Evolutionary conservation across 1,140 invertebrate species (phyloP).

Genomic region (Procambarus clarkii): DNA sequence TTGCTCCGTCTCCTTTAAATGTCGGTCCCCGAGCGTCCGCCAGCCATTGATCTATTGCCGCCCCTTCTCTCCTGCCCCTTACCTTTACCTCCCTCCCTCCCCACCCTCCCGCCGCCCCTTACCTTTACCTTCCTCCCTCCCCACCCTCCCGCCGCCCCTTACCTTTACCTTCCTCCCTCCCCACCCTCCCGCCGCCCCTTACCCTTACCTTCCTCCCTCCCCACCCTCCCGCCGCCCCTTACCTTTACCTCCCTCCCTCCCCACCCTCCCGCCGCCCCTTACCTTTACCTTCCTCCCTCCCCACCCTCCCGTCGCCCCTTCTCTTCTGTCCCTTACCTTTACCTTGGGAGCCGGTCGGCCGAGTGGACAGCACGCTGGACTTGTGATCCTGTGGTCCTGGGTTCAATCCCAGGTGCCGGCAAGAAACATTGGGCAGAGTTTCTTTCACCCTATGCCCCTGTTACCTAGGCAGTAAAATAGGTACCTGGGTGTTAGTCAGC

Average conservation of each 20-base stretch:
- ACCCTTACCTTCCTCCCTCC: neutral
- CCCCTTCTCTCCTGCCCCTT: neutral
- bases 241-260: neutral
- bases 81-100: neutral
- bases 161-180: neutral
- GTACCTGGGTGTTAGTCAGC: too few relatives aligned
- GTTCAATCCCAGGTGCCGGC: neutral
- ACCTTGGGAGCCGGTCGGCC: too few relatives aligned
- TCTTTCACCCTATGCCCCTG: too few relatives aligned
- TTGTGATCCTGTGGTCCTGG: too few relatives aligned
- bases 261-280: neutral
- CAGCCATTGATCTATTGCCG: conserved; percentile 45
- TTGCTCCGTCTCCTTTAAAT: conserved; percentile 45
- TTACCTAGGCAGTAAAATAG: too few relatives aligned
- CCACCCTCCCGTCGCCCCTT: neutral
- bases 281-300: neutral
- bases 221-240: neutral
- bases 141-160: neutral
- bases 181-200: neutral
- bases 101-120: neutral
- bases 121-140: neutral
- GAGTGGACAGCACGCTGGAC: too few relatives aligned
- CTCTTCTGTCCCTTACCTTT: too few relatives aligned
- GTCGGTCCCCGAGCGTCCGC: conserved; percentile 34
- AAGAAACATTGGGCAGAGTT: too few relatives aligned